Percentiles rank a stretch among this genome's conserved stretches.
Conservation (phyloP, 2,888 invertebrate species). For the Podabrus alpinus region DNA sequence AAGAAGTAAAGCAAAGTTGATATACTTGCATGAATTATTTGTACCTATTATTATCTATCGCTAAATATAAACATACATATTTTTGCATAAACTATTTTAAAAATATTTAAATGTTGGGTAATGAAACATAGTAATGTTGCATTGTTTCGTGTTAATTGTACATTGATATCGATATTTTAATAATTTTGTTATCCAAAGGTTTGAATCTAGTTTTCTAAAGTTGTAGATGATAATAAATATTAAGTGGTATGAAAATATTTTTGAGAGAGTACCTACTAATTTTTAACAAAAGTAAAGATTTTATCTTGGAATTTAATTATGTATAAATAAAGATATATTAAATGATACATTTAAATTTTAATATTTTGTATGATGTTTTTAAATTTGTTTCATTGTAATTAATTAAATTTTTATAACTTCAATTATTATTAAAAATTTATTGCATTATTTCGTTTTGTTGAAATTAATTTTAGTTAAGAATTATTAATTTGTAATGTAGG, state of each 20-base stretch:
- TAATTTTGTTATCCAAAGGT: constrained; percentile 35
- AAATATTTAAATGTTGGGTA: constrained; percentile 12
- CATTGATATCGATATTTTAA: constrained; percentile 15
- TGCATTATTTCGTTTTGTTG: background rate
- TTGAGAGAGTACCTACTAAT: constrained; percentile 1
- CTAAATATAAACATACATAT: constrained; percentile 22
- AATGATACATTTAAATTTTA: background rate
- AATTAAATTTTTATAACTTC: too few species aligned
- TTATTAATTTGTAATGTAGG: background rate
- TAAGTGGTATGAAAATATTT: background rate
- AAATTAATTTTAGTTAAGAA: background rate
- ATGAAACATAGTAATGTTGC: constrained; percentile 13
- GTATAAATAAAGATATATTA: background rate
- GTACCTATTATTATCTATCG: constrained; percentile 10
- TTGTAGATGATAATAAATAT: background rate
- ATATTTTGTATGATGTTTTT: constrained; percentile 18
- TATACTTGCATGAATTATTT: constrained; percentile 32
- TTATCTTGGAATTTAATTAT: background rate
- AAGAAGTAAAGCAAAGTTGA: constrained; percentile 34
- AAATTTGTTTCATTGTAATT: background rate
- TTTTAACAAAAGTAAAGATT: constrained; percentile 2
- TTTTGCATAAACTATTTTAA: constrained; percentile 21
- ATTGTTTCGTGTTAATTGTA: constrained; percentile 22
- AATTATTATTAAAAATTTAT: background rate
- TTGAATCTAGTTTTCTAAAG: constrained; percentile 31